These are phyloP conservation scores for Chrysomallon squamiferum DNA, from an alignment of 1,140 invertebrate species.

Conservation along the genomic window DNA sequence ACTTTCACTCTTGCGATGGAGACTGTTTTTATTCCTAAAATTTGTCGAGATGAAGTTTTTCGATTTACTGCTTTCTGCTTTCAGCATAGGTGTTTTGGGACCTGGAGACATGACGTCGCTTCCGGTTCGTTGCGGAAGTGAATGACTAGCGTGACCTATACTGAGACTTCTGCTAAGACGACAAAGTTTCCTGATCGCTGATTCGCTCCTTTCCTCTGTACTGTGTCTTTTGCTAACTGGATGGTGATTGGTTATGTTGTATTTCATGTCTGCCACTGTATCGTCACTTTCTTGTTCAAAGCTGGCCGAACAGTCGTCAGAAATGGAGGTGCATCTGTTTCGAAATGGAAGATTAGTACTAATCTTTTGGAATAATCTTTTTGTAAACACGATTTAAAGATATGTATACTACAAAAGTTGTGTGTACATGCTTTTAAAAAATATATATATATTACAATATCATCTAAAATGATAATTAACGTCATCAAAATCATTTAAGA, in stretches of 20 bases:
- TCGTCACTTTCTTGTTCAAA: slow-evolving; percentile 17
- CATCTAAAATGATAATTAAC: too few relatives aligned
- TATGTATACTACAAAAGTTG: too few relatives aligned
- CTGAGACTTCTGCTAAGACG: slow-evolving; percentile 14
- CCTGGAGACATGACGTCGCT: not conserved
- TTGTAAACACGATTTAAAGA: too few relatives aligned
- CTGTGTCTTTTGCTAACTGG: slow-evolving; percentile 19
- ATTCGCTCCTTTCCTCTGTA: not conserved
- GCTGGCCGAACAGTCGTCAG: slow-evolving; percentile 32
- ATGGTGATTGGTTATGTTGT: not conserved
- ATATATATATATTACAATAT: too few relatives aligned
- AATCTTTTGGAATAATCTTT: not conserved
- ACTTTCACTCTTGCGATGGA: not conserved
- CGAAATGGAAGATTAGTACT: too few relatives aligned
- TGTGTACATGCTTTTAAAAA: too few relatives aligned
- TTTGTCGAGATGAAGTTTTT: not conserved
- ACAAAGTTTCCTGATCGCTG: slow-evolving; percentile 14
- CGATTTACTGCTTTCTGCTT: not conserved
- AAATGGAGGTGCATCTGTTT: slow-evolving; percentile 36
- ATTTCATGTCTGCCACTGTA: slow-evolving; percentile 14
- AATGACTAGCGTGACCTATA: slow-evolving; percentile 2
- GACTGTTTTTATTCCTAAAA: not conserved
- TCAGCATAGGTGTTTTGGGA: not conserved
- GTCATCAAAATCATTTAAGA: too few relatives aligned
- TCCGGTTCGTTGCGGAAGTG: not conserved